Conservation (phyloP, 2,888 invertebrate species). For the Hirtodrosophila alboralis region DNA sequence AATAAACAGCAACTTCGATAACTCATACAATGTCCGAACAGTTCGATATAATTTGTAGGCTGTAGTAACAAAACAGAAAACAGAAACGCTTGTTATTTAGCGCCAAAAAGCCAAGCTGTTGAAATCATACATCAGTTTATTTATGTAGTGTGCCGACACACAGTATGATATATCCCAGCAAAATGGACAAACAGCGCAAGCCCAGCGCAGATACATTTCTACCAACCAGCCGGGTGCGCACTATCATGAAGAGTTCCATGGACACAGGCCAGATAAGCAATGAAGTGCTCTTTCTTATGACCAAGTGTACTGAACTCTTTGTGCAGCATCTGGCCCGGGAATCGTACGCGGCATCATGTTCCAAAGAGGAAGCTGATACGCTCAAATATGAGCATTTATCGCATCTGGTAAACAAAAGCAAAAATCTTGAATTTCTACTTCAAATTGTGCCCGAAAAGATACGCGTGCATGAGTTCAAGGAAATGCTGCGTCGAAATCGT, state of each 20-base stretch:
- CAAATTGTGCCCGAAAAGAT: constrained; percentile 83
- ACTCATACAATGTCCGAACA: neutral
- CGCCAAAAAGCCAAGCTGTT: constrained; percentile 27
- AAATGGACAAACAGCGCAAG: constrained; percentile 21
- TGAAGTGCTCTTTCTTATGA: constrained; percentile 80
- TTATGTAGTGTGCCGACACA: neutral
- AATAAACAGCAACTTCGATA: constrained; percentile 20
- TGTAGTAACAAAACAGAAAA: constrained; percentile 8
- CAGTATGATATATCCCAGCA: constrained; percentile 26
- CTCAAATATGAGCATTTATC: constrained; percentile 82
- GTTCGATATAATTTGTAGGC: constrained; percentile 4
- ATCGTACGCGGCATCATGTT: constrained; percentile 58
- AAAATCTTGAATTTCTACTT: constrained; percentile 80
- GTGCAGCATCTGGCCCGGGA: constrained; percentile 80
- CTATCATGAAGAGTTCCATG: constrained; percentile 83
- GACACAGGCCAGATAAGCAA: constrained; percentile 81
- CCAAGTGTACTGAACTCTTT: constrained; percentile 82
- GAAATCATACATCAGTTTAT: neutral
- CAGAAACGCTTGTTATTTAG: constrained; percentile 1
- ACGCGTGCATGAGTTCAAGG: constrained; percentile 81
- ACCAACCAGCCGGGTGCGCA: constrained; percentile 79
- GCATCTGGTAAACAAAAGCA: constrained; percentile 71
- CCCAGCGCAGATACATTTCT: constrained; percentile 68
- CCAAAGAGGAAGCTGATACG: constrained; percentile 44
- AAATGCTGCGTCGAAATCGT: constrained; percentile 65